phyloP scores from a whole-genome alignment of 2,113 vertebrate species.

The Ornithorhynchus anatinus region DNA sequence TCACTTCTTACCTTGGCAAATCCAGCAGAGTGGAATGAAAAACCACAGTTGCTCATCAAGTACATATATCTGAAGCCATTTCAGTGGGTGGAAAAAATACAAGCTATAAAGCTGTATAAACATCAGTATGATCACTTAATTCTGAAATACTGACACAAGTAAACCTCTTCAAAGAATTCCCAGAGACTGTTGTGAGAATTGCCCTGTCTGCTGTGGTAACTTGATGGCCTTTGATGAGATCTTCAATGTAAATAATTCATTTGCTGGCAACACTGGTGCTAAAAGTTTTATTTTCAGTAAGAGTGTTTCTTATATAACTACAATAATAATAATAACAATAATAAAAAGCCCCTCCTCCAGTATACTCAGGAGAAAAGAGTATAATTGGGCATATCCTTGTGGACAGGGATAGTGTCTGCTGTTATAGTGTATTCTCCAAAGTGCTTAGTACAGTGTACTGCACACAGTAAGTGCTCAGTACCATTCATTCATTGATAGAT shows the following conservation, averaged over 20 bases:
- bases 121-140: conserved; percentile 35
- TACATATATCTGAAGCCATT: conserved; percentile 31
- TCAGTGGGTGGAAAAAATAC: conserved; percentile 31
- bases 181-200: conserved; percentile 28
- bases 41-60: conserved; percentile 52
- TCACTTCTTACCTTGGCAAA: conserved; percentile 37
- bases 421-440: too few relatives aligned
- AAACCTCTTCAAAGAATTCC: conserved; percentile 50
- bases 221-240: conserved; percentile 50
- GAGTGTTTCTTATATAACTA: too few relatives aligned
- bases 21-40: conserved; percentile 38
- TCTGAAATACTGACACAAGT: conserved; percentile 54
- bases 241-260: conserved; percentile 59
- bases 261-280: conserved; percentile 43
- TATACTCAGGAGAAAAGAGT: too few relatives aligned
- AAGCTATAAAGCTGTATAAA: conserved; percentile 42
- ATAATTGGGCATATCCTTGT: too few relatives aligned
- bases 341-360: too few relatives aligned
- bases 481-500: too few relatives aligned
- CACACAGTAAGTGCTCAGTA: too few relatives aligned
- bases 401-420: too few relatives aligned
- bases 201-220: conserved; percentile 15
- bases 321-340: too few relatives aligned
- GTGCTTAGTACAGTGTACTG: too few relatives aligned
- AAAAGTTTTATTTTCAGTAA: conserved; percentile 37